Conservation (phyloP, 2,113 vertebrate species). For the Corythoichthys intestinalis region DNA sequence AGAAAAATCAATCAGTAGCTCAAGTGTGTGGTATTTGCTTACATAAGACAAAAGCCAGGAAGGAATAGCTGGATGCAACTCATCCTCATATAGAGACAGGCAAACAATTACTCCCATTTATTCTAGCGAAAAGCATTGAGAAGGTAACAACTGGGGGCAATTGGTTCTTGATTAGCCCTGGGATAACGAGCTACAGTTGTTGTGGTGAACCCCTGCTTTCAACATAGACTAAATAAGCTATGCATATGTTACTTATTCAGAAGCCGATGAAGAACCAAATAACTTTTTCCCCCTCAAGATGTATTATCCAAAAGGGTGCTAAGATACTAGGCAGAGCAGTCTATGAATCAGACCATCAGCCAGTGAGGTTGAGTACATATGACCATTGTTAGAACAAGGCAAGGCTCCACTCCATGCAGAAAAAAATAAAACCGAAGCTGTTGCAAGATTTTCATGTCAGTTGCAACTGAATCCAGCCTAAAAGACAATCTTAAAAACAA, state of each 20-base stretch:
- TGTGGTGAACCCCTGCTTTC: background rate
- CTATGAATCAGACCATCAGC: too few species aligned
- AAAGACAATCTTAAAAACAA: too few species aligned
- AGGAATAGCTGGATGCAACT: constrained; percentile 60
- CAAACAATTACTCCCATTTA: constrained; percentile 73
- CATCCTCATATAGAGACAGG: constrained; percentile 73
- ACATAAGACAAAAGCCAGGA: constrained; percentile 31
- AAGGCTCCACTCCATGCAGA: background rate
- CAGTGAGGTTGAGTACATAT: background rate
- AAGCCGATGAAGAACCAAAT: too few species aligned
- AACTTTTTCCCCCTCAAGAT: too few species aligned
- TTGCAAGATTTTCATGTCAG: background rate
- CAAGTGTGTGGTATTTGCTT: constrained; percentile 27
- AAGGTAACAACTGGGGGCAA: background rate
- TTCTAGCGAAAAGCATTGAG: background rate
- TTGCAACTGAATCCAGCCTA: background rate
- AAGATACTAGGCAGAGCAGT: too few species aligned
- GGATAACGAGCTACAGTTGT: background rate
- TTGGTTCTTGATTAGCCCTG: background rate
- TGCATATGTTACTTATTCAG: too few species aligned
- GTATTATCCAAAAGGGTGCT: too few species aligned
- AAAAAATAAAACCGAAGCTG: background rate
- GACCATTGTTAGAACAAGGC: background rate
- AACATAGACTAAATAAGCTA: too few species aligned
- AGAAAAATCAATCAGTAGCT: constrained; percentile 22